Conservation (phyloP, 30 jellyfish, hydroid and myxozoan species). For the Aurelia sp. region DNA sequence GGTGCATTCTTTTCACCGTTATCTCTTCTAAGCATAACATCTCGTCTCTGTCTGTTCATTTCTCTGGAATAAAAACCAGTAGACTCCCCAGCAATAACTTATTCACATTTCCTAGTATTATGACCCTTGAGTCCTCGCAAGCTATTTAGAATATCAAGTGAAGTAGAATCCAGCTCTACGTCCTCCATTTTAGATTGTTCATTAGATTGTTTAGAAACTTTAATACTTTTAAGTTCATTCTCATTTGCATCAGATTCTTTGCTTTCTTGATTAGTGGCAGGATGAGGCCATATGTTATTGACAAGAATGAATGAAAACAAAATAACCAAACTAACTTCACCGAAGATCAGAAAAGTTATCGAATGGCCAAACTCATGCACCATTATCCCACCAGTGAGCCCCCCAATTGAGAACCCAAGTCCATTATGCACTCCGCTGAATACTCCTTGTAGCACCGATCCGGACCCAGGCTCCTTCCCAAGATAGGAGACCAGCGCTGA, state of each 20-base stretch:
- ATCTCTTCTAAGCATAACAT: not conserved
- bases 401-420: slow-evolving; percentile 96
- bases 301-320: slow-evolving; percentile 85
- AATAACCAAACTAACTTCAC: slow-evolving; percentile 88
- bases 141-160: slow-evolving; percentile 38
- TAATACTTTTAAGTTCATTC: not conserved
- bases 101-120: not conserved
- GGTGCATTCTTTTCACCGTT: not conserved
- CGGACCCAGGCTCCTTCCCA: slow-evolving; percentile 88
- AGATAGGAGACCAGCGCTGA: slow-evolving; percentile 88
- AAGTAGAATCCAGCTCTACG: slow-evolving; percentile 16
- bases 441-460: slow-evolving; percentile 82
- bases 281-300: slow-evolving; percentile 87
- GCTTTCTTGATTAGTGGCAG: too few species aligned
- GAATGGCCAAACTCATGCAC: slow-evolving; percentile 95
- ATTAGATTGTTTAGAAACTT: not conserved
- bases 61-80: too few species aligned
- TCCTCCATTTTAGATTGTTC: not conserved
- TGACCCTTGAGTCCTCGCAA: not conserved
- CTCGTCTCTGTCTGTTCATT: not conserved
- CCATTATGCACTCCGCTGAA: slow-evolving; percentile 96
- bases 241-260: not conserved
- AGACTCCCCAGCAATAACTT: not conserved
- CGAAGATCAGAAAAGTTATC: slow-evolving; percentile 86
- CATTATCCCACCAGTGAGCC: slow-evolving; percentile 96